Percentiles rank a stretch among this genome's conserved stretches.
Conservation (phyloP, 2,113 vertebrate species). For the Pteronura brasiliensis region DNA sequence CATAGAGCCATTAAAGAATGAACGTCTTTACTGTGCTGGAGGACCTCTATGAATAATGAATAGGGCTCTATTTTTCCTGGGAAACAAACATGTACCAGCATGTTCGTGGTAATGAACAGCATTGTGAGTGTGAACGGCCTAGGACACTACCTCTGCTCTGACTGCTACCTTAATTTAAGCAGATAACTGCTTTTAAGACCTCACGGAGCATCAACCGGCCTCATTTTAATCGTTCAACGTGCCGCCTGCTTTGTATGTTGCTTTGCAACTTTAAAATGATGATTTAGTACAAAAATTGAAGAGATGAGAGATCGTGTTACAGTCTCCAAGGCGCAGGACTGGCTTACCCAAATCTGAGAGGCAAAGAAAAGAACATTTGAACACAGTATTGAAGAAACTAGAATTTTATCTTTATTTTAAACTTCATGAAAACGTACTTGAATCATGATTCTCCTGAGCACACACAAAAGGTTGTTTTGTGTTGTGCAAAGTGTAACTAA, state of each 20-base stretch:
- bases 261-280: conserved; percentile 35
- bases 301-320: conserved; percentile 39
- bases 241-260: conserved; percentile 23
- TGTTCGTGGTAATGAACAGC: conserved; percentile 53
- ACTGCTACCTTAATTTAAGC: conserved; percentile 52
- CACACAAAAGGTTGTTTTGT: conserved; percentile 35
- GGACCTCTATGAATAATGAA: conserved; percentile 66
- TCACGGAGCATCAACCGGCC: background rate
- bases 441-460: conserved; percentile 42
- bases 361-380: conserved; percentile 47
- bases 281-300: conserved; percentile 49
- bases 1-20: conserved; percentile 67
- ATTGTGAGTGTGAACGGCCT: conserved; percentile 49
- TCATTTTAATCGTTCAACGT: background rate
- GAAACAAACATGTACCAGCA: conserved; percentile 63
- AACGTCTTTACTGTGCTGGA: conserved; percentile 69
- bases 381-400: conserved; percentile 43
- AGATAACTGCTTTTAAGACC: conserved; percentile 56
- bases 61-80: conserved; percentile 68
- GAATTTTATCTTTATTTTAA: conserved; percentile 60
- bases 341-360: conserved; percentile 56
- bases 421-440: conserved; percentile 50
- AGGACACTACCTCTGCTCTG: conserved; percentile 33
- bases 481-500: conserved; percentile 45
- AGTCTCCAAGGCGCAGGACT: conserved; percentile 5